Evolutionary conservation across 92 coral and sea anemone species (phyloP).

Genomic region (Pocillopora meandrina): DNA sequence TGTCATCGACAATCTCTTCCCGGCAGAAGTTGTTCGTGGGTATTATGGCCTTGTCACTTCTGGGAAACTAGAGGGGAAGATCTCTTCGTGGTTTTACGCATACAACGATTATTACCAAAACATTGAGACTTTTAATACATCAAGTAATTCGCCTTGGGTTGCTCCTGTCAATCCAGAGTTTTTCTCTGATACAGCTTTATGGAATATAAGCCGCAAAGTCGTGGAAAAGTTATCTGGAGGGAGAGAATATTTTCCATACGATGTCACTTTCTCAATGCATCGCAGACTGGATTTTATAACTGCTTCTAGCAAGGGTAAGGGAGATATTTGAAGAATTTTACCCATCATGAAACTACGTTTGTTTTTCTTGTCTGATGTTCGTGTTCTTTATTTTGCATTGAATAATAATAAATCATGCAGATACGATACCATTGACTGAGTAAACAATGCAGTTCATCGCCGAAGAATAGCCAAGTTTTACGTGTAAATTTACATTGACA

Average conservation of each 20-base stretch:
- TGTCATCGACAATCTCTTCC: constrained; percentile 64
- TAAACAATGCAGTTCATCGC: too few species aligned
- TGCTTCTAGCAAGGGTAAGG: constrained; percentile 33
- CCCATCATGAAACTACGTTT: not conserved
- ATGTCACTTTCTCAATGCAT: constrained; percentile 71
- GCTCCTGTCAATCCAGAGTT: constrained; percentile 75
- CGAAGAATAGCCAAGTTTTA: too few species aligned
- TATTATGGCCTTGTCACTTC: constrained; percentile 43
- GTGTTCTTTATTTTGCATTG: too few species aligned
- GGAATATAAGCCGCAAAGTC: constrained; percentile 54
- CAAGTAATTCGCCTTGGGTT: constrained; percentile 81
- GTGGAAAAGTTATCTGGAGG: constrained; percentile 60
- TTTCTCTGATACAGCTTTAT: constrained; percentile 65
- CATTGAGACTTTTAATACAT: constrained; percentile 47
- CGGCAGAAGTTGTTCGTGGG: constrained; percentile 22
- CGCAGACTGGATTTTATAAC: constrained; percentile 86
- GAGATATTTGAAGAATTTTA: not conserved
- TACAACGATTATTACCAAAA: constrained; percentile 66
- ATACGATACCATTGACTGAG: too few species aligned
- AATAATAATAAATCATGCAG: too few species aligned
- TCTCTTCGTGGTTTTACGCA: constrained; percentile 76
- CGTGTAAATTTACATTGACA: too few species aligned
- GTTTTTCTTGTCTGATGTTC: not conserved
- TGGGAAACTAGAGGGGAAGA: constrained; percentile 66
- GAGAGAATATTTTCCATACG: constrained; percentile 67